Evolutionary conservation across 2,888 invertebrate species (phyloP).

Genomic region (Thysanoteuthis rhombus): DNA sequence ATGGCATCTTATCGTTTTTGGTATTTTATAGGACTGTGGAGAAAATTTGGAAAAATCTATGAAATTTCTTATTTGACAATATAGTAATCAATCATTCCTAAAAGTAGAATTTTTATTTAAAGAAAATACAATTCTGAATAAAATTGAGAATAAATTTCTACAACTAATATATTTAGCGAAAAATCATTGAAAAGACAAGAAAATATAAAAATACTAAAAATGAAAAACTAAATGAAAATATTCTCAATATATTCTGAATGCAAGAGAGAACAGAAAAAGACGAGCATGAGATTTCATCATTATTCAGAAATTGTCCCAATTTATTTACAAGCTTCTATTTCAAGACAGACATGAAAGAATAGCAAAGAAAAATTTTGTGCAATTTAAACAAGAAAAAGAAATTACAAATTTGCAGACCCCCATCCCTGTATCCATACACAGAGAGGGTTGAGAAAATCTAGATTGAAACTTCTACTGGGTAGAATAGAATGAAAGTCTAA

Average conservation of each 20-base stretch:
- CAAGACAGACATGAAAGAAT: not conserved
- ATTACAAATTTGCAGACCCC: not conserved
- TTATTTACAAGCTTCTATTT: not conserved
- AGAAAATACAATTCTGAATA: no score
- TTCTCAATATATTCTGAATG: not conserved
- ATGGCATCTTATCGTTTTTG: no score
- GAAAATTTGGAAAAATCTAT: no score
- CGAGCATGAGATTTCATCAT: not conserved
- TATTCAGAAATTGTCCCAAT: not conserved
- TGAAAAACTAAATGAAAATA: not conserved
- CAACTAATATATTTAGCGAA: no score
- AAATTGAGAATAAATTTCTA: no score
- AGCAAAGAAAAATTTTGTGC: not conserved
- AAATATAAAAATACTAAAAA: not conserved
- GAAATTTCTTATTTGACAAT: no score
- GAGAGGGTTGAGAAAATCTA: not conserved
- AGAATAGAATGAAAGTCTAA: not conserved
- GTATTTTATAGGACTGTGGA: no score
- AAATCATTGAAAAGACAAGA: no score
- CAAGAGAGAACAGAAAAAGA: not conserved
- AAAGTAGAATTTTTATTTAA: no score
- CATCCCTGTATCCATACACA: not conserved
- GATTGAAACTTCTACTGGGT: not conserved
- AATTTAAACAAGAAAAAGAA: not conserved
- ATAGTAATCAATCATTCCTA: no score